Percentiles rank a stretch among this genome's conserved stretches.
Evolutionary conservation across 2,113 vertebrate genomes (phyloP).

Genomic region (Antechinus flavipes): DNA sequence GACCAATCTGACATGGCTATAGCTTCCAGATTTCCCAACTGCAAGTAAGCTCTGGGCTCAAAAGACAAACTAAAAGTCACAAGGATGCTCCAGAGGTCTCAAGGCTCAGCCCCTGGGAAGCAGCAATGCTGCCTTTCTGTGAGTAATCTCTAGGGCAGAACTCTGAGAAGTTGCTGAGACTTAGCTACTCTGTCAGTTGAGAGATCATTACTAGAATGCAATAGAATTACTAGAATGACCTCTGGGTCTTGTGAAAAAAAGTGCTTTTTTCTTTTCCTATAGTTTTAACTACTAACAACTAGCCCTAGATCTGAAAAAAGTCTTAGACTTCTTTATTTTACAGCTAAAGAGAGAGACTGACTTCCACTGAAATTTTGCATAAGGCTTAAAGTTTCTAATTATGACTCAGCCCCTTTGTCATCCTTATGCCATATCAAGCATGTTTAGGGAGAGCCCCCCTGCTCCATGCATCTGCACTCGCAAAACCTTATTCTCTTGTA

Average conservation of each 20-base stretch:
- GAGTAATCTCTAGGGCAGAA: neutral
- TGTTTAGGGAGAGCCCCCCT: neutral
- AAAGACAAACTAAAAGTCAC: neutral
- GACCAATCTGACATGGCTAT: neutral
- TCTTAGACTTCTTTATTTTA: neutral
- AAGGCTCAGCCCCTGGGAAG: neutral
- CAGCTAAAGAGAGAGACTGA: neutral
- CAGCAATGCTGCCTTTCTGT: neutral
- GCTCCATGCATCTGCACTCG: neutral
- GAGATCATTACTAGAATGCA: neutral
- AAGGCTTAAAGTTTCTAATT: neutral
- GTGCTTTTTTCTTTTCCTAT: neutral
- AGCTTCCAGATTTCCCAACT: neutral
- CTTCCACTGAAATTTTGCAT: neutral
- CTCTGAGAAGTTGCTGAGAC: neutral
- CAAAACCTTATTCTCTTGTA: neutral
- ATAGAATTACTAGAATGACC: neutral
- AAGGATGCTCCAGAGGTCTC: neutral
- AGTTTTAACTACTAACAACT: neutral
- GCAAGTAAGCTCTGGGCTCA: neutral
- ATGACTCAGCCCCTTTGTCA: neutral
- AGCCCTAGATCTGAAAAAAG: neutral
- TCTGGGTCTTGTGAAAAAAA: neutral
- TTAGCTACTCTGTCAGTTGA: neutral
- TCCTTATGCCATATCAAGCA: neutral